Evolutionary conservation across 2,113 vertebrate genomes (phyloP).

Genomic region (Phalacrocorax brasilianus): DNA sequence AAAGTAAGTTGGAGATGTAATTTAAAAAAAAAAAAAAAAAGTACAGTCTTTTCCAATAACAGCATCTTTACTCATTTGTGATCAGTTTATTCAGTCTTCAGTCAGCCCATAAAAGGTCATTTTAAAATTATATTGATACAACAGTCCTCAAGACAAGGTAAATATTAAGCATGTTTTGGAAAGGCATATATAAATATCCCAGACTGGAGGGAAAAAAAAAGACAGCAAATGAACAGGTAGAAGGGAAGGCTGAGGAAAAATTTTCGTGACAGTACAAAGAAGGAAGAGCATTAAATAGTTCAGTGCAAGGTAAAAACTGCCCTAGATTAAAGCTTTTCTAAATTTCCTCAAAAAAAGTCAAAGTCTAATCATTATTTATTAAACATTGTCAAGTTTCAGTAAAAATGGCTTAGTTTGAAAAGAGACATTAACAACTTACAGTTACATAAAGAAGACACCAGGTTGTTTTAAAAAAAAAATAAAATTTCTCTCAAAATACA

Average conservation of each 20-base stretch:
- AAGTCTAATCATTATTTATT: not conserved
- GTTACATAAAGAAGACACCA: not conserved
- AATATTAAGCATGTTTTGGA: too few relatives aligned
- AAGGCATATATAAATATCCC: too few relatives aligned
- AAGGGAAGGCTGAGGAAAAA: too few relatives aligned
- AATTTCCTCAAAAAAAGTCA: not conserved
- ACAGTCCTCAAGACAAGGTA: too few relatives aligned
- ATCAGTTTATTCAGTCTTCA: too few relatives aligned
- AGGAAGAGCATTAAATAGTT: not conserved
- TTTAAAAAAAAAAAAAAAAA: too few relatives aligned
- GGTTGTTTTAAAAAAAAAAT: not conserved
- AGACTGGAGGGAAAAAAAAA: too few relatives aligned
- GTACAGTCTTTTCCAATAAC: too few relatives aligned
- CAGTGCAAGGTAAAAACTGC: not conserved
- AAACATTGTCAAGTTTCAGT: not conserved
- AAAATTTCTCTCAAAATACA: not conserved
- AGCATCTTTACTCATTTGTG: too few relatives aligned
- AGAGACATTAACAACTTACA: not conserved
- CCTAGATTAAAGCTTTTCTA: not conserved
- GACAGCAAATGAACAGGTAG: too few relatives aligned
- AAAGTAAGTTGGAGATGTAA: not conserved
- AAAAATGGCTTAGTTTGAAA: not conserved
- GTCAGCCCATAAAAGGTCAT: too few relatives aligned
- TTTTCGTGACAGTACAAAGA: not conserved
- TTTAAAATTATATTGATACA: too few relatives aligned